A percentile compares a stretch with the other conserved stretches of the same genome.
Evolutionary conservation across 1,140 invertebrate genomes (phyloP).

Genomic region (Drosophila lacertosa): DNA sequence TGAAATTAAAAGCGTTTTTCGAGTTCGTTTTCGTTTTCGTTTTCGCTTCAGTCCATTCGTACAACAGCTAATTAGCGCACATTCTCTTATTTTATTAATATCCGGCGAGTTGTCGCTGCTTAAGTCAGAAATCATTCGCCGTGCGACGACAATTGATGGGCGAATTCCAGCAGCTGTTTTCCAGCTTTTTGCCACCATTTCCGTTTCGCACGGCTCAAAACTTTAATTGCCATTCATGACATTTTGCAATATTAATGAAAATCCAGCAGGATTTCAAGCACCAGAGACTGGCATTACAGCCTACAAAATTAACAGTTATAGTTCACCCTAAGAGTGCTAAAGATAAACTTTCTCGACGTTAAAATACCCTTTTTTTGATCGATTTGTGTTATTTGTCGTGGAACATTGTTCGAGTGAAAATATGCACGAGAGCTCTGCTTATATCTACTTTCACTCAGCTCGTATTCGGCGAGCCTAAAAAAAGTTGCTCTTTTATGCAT

Average conservation of each 20-base stretch:
- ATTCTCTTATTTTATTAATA: conserved; percentile 66
- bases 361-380: background rate
- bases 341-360: background rate
- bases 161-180: conserved; percentile 32
- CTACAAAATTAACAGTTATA: background rate
- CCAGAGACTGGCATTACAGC: background rate
- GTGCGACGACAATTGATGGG: conserved; percentile 30
- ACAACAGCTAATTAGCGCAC: conserved; percentile 54
- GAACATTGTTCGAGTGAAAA: too few species aligned
- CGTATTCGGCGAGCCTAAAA: too few species aligned
- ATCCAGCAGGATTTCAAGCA: conserved; percentile 14
- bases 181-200: conserved; percentile 46
- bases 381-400: too few species aligned
- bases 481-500: too few species aligned
- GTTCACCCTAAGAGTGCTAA: background rate
- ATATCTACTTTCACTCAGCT: background rate
- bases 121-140: conserved; percentile 53
- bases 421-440: too few species aligned
- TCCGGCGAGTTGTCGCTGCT: conserved; percentile 46
- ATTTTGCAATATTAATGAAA: conserved; percentile 43
- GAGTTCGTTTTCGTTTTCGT: too few species aligned
- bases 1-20: conserved; percentile 60
- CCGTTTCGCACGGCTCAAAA: conserved; percentile 32
- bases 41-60: conserved; percentile 34
- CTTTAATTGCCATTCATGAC: conserved; percentile 45